These are phyloP conservation scores for Chaetoderma sp. DNA, from an alignment of 2,888 invertebrate genomes.

Conservation along the genomic window DNA sequence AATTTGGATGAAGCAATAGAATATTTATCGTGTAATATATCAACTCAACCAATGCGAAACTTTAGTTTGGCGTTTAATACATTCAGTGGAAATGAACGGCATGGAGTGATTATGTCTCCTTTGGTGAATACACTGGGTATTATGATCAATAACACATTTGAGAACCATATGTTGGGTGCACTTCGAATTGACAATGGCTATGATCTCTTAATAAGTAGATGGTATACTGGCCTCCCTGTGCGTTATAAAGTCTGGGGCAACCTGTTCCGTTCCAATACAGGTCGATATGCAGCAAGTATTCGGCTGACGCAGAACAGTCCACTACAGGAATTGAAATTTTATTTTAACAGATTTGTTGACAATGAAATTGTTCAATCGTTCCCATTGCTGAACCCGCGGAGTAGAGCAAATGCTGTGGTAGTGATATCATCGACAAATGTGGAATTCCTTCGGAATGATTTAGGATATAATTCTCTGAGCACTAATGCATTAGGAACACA, in stretches of 20 bases:
- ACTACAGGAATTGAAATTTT: conserved; percentile 84
- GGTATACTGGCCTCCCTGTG: conserved; percentile 63
- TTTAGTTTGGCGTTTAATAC: conserved; percentile 65
- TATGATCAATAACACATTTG: conserved; percentile 86
- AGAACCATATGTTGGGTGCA: conserved; percentile 84
- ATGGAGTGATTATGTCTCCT: conserved; percentile 63
- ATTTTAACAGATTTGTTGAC: conserved; percentile 86
- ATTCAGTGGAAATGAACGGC: conserved; percentile 60
- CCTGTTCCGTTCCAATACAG: conserved; percentile 88
- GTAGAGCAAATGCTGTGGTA: conserved; percentile 91
- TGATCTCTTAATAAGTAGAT: conserved; percentile 60
- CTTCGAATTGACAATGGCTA: conserved; percentile 84
- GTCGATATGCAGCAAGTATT: conserved; percentile 87
- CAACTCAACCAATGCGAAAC: conserved; percentile 48
- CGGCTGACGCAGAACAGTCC: conserved; percentile 90
- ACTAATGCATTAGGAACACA: conserved; percentile 96
- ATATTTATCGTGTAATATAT: conserved; percentile 85
- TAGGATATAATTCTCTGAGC: conserved; percentile 86
- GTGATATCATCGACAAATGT: conserved; percentile 93
- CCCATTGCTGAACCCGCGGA: conserved; percentile 85
- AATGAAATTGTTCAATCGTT: conserved; percentile 91
- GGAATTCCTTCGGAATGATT: conserved; percentile 87
- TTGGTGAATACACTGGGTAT: conserved; percentile 66
- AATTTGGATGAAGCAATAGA: conserved; percentile 84
- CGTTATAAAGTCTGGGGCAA: conserved; percentile 73